A percentile compares a stretch with the other conserved stretches of the same genome.
These are phyloP conservation scores for Listronotus bonariensis DNA, from an alignment of 1,140 invertebrate genomes.

Conservation along the genomic window DNA sequence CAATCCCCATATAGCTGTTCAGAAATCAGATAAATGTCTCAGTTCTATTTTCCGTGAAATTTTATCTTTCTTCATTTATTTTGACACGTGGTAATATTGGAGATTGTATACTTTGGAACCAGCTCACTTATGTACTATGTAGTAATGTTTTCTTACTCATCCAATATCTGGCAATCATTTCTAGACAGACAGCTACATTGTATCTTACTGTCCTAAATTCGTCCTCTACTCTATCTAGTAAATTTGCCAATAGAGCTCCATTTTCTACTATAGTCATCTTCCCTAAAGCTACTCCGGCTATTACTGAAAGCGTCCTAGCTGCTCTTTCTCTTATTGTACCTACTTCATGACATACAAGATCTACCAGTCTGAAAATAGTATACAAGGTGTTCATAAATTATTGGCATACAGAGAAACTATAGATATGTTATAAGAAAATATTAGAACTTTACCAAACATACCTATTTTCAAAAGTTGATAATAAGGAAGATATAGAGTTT, in stretches of 20 bases:
- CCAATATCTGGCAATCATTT: constrained; percentile 44
- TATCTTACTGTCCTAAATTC: constrained; percentile 36
- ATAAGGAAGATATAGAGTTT: too few relatives aligned
- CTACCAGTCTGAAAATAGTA: constrained; percentile 38
- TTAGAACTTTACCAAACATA: too few relatives aligned
- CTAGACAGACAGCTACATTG: constrained; percentile 40
- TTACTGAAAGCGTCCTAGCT: constrained; percentile 38
- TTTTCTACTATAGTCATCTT: constrained; percentile 45
- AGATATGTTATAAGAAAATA: too few relatives aligned
- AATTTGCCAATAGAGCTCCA: constrained; percentile 37
- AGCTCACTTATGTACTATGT: neutral
- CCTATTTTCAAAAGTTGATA: too few relatives aligned
- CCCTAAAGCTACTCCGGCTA: constrained; percentile 43
- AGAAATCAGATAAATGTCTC: too few relatives aligned
- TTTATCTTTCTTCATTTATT: too few relatives aligned
- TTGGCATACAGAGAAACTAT: too few relatives aligned
- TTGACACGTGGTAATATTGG: too few relatives aligned
- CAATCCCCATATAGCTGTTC: too few relatives aligned
- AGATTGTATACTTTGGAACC: neutral
- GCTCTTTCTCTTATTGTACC: constrained; percentile 44
- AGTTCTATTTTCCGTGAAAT: too few relatives aligned
- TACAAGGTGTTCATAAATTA: too few relatives aligned
- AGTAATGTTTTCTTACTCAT: constrained; percentile 23
- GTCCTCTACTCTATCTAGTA: constrained; percentile 42
- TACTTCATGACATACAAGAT: constrained; percentile 42